Base-by-base conservation (phyloP, 1,140 invertebrate genomes). In the Semibalanus balanoides region DNA sequence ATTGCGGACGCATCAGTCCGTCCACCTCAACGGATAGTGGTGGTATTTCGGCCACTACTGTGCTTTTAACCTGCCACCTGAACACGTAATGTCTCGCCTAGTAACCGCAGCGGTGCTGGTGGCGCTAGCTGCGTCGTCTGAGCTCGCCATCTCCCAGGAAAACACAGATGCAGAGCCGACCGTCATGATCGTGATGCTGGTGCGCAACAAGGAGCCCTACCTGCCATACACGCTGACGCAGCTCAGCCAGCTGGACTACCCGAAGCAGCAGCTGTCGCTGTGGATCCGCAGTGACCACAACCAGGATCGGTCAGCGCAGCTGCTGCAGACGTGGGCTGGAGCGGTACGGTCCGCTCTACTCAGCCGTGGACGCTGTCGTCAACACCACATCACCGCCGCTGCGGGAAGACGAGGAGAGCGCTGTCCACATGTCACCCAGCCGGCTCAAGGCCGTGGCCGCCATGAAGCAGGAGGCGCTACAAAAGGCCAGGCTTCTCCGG, bases 211-310 rank as follows among this genome's bases (percentile, higher is more conserved):
- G 86, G 93, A 89, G 0, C 93, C 96, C 82, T 90, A 90, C 0
- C 85, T n/a, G n/a, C 99, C 96, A 0, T 95, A 94, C 83, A 95
- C n/a, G 96, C 85, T 99, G 28, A 92, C 90, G 17, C 88, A 90
- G 77, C 83, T 99, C 30, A 88, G 94, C 81, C 86, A 88, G 69
- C 83, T 95, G 69, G 88, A 95, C 80, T 99, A 98, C 87, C 95
- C 96, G 0, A 98, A 98, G 84, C 83, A 94, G 77, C 86, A 95
- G 77, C 91, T 98, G 74, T 87, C 89, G 73, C 83, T 97, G 76
- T 96, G 94, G 92, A 90, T 97, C 79, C 85, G 89, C 43, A 93
- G 91, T 84, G 95, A 97, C 84, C 93, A 94, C 78, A 96, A 95
- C 85, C 83, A 88, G 76, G 95, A 97, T 83, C 51, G 51, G 14